phyloP scores from a whole-genome alignment of 2,797 vertebrate species.

The Ptychobarbus kaznakovi region DNA sequence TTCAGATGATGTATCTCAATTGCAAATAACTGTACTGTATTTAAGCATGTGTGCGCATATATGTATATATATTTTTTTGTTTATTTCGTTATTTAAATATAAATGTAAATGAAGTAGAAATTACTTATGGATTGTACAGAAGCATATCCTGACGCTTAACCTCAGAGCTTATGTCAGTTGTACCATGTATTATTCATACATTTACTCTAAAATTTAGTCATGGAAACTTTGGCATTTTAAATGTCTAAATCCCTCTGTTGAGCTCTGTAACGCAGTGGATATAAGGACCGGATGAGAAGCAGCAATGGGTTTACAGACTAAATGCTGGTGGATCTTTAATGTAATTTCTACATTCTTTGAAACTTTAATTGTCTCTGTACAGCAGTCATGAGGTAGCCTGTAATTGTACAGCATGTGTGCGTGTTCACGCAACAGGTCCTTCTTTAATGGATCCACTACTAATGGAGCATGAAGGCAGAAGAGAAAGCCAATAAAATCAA shows the following conservation, averaged over 20 bases:
- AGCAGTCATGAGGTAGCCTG: not conserved
- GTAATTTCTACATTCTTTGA: conserved; percentile 23
- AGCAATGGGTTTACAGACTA: not conserved
- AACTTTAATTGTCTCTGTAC: conserved; percentile 7
- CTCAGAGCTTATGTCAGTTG: not conserved
- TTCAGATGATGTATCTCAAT: too few species aligned
- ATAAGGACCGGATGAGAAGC: not conserved
- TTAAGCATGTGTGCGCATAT: not conserved
- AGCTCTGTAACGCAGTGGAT: not conserved
- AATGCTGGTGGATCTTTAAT: not conserved
- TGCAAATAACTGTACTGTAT: not conserved
- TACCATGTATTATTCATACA: not conserved
- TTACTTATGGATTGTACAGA: not conserved
- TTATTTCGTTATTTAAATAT: not conserved
- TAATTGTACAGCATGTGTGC: conserved; percentile 19
- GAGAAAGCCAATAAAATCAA: conserved; percentile 79
- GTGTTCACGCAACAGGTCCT: conserved; percentile 69
- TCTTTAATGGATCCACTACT: conserved; percentile 75
- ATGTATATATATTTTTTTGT: not conserved
- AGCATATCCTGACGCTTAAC: not conserved
- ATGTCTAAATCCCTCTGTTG: not conserved
- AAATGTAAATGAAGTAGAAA: not conserved
- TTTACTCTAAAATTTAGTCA: not conserved
- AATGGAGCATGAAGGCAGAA: conserved; percentile 72
- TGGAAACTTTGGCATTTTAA: not conserved